A percentile compares a stretch with the other conserved stretches of the same genome.
These are phyloP conservation scores for Chiloscyllium punctatum DNA, from an alignment of 2,797 vertebrate genomes.

Conservation along the genomic window DNA sequence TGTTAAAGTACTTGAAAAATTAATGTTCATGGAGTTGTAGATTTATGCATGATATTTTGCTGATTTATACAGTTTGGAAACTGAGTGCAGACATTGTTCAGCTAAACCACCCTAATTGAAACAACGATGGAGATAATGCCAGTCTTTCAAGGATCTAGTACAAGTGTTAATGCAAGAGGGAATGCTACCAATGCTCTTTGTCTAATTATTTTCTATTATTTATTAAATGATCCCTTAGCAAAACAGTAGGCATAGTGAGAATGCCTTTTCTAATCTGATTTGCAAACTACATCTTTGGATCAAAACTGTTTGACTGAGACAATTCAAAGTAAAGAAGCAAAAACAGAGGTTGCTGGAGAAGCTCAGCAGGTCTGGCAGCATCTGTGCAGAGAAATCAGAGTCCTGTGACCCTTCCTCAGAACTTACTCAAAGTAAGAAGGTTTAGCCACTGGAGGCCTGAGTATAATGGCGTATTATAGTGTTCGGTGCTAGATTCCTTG, in stretches of 20 bases:
- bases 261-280: background rate
- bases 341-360: background rate
- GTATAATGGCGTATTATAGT: no score
- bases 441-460: no score
- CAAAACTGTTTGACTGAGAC: background rate
- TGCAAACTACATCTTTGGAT: background rate
- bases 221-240: background rate
- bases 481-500: no score
- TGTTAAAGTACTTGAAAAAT: conserved; percentile 7
- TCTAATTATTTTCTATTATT: conserved; percentile 3
- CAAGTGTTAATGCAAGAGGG: background rate
- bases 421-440: no score
- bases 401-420: no score
- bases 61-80: background rate
- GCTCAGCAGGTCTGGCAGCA: no score
- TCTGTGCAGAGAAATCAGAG: no score
- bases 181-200: background rate
- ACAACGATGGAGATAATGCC: background rate
- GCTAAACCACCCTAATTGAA: background rate
- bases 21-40: background rate
- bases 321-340: background rate
- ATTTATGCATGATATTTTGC: conserved; percentile 13
- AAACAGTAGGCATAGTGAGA: background rate
- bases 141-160: background rate
- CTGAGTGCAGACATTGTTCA: background rate